These are phyloP conservation scores for Podarcis lilfordi DNA, from an alignment of 2,797 vertebrate species.

Conservation along the genomic window DNA sequence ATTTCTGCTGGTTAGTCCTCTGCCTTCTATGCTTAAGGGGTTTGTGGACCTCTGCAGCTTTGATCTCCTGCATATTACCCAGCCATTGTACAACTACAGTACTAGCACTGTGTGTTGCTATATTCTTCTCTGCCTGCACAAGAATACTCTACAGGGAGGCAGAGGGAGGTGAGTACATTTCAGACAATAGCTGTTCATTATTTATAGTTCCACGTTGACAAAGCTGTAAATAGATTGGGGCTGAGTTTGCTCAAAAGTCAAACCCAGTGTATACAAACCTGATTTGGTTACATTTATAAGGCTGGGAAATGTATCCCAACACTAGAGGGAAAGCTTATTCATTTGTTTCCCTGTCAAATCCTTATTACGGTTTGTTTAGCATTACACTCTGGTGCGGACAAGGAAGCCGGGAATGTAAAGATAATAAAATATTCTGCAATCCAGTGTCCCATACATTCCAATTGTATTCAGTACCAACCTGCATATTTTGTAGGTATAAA, in stretches of 20 bases:
- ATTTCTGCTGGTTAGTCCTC: not conserved
- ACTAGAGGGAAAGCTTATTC: slow-evolving; percentile 61
- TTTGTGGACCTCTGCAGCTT: slow-evolving; percentile 30
- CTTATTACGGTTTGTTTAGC: slow-evolving; percentile 48
- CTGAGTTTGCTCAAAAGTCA: slow-evolving; percentile 61
- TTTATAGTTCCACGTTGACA: slow-evolving; percentile 52
- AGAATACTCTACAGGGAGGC: slow-evolving; percentile 53
- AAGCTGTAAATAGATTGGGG: slow-evolving; percentile 56
- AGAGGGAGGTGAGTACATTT: slow-evolving; percentile 54
- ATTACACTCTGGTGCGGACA: slow-evolving; percentile 60
- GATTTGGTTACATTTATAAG: slow-evolving; percentile 47
- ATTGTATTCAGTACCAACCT: slow-evolving; percentile 40
- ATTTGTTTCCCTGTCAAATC: slow-evolving; percentile 55
- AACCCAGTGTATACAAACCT: slow-evolving; percentile 56
- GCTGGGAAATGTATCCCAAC: slow-evolving; percentile 37
- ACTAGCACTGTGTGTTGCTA: slow-evolving; percentile 30
- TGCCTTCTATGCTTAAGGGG: slow-evolving; percentile 22
- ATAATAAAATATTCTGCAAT: slow-evolving; percentile 66
- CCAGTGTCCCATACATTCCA: slow-evolving; percentile 35
- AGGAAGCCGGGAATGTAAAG: slow-evolving; percentile 65
- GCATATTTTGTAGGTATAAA: slow-evolving; percentile 60
- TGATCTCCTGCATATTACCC: slow-evolving; percentile 7
- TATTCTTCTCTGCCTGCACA: slow-evolving; percentile 37
- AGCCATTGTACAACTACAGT: not conserved
- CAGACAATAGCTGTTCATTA: slow-evolving; percentile 49